Evolutionary conservation across 2,888 invertebrate genomes (phyloP).

Genomic region (Cephus sareptanus): DNA sequence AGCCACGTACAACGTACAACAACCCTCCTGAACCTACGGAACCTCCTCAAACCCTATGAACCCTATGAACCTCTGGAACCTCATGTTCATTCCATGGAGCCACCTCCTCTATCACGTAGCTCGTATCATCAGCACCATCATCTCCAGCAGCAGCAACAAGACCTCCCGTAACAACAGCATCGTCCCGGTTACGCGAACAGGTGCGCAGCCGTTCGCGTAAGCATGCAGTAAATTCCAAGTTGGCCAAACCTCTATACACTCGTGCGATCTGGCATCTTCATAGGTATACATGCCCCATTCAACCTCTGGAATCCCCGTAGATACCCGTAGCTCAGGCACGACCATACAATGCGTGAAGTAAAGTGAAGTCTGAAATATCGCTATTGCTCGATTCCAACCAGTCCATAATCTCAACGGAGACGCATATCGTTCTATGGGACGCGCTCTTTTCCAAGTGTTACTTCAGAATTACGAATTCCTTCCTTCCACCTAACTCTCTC

Average conservation of each 20-base stretch:
- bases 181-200: constrained; percentile 40
- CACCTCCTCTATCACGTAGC: background rate
- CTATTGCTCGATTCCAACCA: constrained; percentile 25
- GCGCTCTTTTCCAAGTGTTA: too few species aligned
- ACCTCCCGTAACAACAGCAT: background rate
- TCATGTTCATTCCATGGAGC: background rate
- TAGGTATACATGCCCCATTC: constrained; percentile 19
- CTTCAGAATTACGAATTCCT: background rate
- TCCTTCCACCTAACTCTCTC: background rate
- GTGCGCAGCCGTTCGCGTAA: constrained; percentile 48
- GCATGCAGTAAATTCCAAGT: constrained; percentile 57
- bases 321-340: constrained; percentile 11
- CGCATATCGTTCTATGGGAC: too few species aligned
- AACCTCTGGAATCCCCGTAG: constrained; percentile 1
- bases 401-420: constrained; percentile 8
- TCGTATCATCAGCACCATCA: background rate
- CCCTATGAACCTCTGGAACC: background rate
- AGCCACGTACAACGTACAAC: background rate
- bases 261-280: background rate
- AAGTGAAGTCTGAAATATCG: constrained; percentile 39
- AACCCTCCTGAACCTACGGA: background rate
- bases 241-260: constrained; percentile 41
- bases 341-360: constrained; percentile 47
- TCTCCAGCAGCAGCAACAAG: too few species aligned
- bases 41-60: background rate